Percentiles rank a stretch among this genome's conserved stretches.
Conservation (phyloP, 2,888 invertebrate genomes). For the Latrodectus elegans region DNA sequence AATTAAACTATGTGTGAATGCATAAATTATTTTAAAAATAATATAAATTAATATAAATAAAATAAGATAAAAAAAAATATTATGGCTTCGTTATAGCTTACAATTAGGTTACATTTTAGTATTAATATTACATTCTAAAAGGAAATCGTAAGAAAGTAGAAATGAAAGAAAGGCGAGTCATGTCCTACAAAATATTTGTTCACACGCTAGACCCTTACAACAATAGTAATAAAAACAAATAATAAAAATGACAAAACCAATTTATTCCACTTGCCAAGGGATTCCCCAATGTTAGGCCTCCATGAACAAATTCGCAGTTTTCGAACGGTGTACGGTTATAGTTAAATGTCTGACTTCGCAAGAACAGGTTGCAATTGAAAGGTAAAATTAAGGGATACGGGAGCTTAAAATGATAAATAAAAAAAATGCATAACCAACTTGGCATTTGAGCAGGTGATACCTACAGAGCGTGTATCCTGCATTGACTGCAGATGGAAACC, state of each 20-base stretch:
- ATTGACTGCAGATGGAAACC: constrained; percentile 48
- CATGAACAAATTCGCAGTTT: background rate
- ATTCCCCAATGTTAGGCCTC: background rate
- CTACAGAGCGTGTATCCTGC: constrained; percentile 58
- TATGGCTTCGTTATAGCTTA: no score
- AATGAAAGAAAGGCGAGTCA: no score
- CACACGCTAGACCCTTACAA: background rate
- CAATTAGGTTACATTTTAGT: no score
- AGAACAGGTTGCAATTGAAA: constrained; percentile 51
- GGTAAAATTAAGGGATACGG: constrained; percentile 24
- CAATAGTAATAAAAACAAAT: background rate
- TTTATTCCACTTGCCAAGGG: background rate
- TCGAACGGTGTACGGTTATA: background rate
- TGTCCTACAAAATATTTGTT: background rate
- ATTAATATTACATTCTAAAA: no score
- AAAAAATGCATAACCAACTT: background rate
- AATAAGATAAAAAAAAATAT: no score
- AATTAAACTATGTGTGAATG: no score
- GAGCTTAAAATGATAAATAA: background rate
- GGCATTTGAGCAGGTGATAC: constrained; percentile 48
- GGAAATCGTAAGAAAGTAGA: no score
- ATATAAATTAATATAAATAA: no score
- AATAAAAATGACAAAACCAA: background rate
- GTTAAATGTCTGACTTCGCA: background rate
- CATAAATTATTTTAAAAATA: no score